These are phyloP conservation scores for Callimorpha dominula DNA, from an alignment of 2,888 invertebrate genomes.

Conservation along the genomic window DNA sequence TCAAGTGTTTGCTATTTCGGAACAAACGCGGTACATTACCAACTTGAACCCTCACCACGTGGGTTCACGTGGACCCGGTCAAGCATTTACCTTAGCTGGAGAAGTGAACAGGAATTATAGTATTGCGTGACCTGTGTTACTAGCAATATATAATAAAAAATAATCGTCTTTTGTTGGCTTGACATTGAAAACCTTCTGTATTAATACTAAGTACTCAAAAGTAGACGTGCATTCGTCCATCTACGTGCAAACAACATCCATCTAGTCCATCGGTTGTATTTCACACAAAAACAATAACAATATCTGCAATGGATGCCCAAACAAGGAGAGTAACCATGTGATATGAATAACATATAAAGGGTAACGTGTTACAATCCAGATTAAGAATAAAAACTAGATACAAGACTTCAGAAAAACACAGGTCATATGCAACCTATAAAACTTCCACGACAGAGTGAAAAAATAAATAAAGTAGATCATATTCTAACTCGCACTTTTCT, in stretches of 20 bases:
- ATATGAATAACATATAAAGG: slow-evolving; percentile 34
- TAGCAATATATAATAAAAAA: too few relatives aligned
- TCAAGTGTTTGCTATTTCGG: too few relatives aligned
- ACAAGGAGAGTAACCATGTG: slow-evolving; percentile 28
- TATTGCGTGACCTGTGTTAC: too few relatives aligned
- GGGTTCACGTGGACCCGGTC: too few relatives aligned
- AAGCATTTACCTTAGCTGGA: too few relatives aligned
- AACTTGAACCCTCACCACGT: neutral
- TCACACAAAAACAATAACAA: slow-evolving; percentile 26
- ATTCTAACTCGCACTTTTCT: too few relatives aligned
- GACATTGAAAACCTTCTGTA: neutral
- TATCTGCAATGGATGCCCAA: slow-evolving; percentile 12
- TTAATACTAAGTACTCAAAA: neutral
- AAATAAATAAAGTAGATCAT: too few relatives aligned
- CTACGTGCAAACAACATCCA: slow-evolving; percentile 4
- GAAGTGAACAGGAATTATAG: too few relatives aligned
- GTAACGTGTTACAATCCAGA: neutral
- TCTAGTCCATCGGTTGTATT: slow-evolving; percentile 5
- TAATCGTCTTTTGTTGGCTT: neutral
- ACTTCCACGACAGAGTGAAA: too few relatives aligned
- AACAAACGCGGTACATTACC: neutral
- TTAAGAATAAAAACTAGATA: neutral
- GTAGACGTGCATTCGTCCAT: neutral
- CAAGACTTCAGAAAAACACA: neutral
- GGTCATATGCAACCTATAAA: too few relatives aligned